Percentiles rank a stretch among this genome's conserved stretches.
Conservation (phyloP, 2,888 invertebrate species). For the Nemapogon koenigi region DNA sequence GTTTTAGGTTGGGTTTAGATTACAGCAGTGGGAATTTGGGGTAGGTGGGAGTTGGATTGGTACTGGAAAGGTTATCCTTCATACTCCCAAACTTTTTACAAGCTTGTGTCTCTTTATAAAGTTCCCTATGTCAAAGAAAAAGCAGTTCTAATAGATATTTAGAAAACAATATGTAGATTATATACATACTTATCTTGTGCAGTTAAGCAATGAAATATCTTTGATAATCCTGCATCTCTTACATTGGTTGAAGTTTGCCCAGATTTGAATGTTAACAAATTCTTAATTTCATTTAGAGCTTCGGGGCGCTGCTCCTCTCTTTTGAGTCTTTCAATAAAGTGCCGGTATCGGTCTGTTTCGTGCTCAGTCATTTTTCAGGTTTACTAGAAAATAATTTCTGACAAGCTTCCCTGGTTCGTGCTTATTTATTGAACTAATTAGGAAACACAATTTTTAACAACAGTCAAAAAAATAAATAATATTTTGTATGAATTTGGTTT, state of each 20-base stretch:
- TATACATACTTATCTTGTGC: slow-evolving; percentile 36
- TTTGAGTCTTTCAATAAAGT: slow-evolving; percentile 30
- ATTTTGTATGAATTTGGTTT: too few relatives aligned
- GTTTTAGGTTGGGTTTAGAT: neutral
- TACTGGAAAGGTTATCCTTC: slow-evolving; percentile 16
- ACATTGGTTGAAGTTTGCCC: slow-evolving; percentile 31
- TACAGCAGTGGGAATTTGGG: too few relatives aligned
- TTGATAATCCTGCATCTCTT: slow-evolving; percentile 54
- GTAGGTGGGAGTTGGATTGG: neutral
- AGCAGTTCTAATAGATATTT: slow-evolving; percentile 22
- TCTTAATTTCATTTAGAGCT: slow-evolving; percentile 43
- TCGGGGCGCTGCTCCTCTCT: slow-evolving; percentile 32
- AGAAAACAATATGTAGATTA: slow-evolving; percentile 5
- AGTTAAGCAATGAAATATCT: slow-evolving; percentile 71
- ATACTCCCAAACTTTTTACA: too few relatives aligned
- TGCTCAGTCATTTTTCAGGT: too few relatives aligned
- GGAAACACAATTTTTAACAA: too few relatives aligned
- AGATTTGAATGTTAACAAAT: slow-evolving; percentile 33
- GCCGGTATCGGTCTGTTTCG: too few relatives aligned
- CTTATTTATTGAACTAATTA: too few relatives aligned
- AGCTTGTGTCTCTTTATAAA: too few relatives aligned
- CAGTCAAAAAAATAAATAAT: too few relatives aligned
- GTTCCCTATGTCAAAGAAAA: slow-evolving; percentile 27
- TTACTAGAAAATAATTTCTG: too few relatives aligned
- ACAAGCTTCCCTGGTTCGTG: too few relatives aligned